Evolutionary conservation across 2,113 vertebrate species (phyloP).

Genomic region (Pseudopipra pipra): DNA sequence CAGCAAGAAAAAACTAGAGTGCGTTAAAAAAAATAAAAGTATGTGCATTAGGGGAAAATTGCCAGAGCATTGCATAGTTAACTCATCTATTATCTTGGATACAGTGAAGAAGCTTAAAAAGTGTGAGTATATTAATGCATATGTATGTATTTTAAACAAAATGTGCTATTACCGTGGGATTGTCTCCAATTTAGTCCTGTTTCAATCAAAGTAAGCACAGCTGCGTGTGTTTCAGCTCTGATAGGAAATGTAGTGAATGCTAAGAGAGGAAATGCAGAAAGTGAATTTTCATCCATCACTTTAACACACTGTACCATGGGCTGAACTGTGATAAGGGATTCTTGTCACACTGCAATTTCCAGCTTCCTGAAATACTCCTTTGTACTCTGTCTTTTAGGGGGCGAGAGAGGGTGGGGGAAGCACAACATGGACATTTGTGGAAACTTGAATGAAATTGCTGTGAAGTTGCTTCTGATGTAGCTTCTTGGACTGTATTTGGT

Average conservation of each 20-base stretch:
- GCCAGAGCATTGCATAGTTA: background rate
- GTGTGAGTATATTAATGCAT: background rate
- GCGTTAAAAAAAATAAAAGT: background rate
- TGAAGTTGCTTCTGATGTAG: background rate
- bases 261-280: slow-evolving; percentile 15
- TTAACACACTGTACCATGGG: slow-evolving; percentile 8
- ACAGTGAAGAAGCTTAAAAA: background rate
- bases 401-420: background rate
- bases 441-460: slow-evolving; percentile 9
- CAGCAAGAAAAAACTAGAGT: background rate
- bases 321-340: slow-evolving; percentile 59
- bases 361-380: slow-evolving; percentile 44
- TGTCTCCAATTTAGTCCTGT: background rate
- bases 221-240: slow-evolving; percentile 14
- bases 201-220: slow-evolving; percentile 25
- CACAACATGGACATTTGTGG: background rate
- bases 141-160: background rate
- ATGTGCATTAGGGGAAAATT: background rate
- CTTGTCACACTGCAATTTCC: slow-evolving; percentile 56
- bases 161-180: background rate
- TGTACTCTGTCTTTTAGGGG: background rate
- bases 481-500: background rate
- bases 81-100: background rate
- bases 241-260: slow-evolving; percentile 39
- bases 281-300: slow-evolving; percentile 64